Evolutionary conservation across 2,113 vertebrate genomes (phyloP), one percentile per base, ranked within the genome.

Genomic region (Silurus asotus): DNA sequence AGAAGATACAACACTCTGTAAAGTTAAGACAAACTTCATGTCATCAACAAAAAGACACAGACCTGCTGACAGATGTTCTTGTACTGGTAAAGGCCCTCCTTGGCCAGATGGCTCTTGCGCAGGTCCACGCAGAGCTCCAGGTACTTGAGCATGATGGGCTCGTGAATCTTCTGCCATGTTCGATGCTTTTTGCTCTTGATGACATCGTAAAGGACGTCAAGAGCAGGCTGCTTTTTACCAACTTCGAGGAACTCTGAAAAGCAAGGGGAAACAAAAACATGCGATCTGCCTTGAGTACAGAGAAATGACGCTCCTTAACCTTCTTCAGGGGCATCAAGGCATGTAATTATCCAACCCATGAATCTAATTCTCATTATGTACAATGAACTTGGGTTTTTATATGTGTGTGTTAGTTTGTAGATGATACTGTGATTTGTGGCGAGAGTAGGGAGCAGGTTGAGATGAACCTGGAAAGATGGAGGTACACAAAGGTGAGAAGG

Each of bases 111-210:
- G 91, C 98, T 99, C 95, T 99, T 99, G 91, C 98, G 97, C 56
- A 99, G 97, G 91, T 99, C 98, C 94, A 99, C 98, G 2, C 98
- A 99, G 65, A 99, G 97, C 88, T 99, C 98, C 94, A 99, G 94
- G 93, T 99, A 99, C 90, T 99, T 99, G 93, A 99, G 94, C 98
- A 99, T 99, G 91, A 99, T 99, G 0, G 98, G 98, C 92, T 99
- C 98, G 91, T 99, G 98, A 93, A 99, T 99, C 93, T 99, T 99
- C 93, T 99, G 98, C 98, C 98, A 99, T 98, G 98, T 99, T 97
- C 98, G 96, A 89, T 99, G 98, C 92, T 99, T 99, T 89, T 99
- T 99, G 93, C 98, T 99, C 95, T 99, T 99, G 96, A 99, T 99
- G 94, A 99, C 98, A 97, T 99, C 98, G 81, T 99, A 99, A 88